Evolutionary conservation across 2,113 vertebrate species (phyloP), one percentile per base, ranked within the genome.

Genomic region (Pluvialis apricaria): DNA sequence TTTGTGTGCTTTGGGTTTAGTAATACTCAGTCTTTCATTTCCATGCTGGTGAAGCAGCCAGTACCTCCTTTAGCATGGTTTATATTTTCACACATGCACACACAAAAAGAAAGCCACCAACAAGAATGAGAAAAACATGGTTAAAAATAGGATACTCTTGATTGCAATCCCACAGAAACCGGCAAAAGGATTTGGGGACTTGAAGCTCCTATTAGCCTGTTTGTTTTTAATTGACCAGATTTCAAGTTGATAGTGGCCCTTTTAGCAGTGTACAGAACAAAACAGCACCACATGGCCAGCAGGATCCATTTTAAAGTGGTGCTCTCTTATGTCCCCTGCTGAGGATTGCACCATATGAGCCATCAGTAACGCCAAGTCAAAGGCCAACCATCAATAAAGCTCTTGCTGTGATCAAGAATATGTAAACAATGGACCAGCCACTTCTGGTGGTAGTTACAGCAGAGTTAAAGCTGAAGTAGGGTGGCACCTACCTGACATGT

Each of bases 351-450:
- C 96, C 83, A 51, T 93, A 51, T 92, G 96, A 96, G 93, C 88
- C 92, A 94, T 91, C 97, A 91, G 88, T 77, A 96, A 94, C 1
- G 10, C 82, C 83, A 94, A 95, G 96, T 72, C 96, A 96, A 94
- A 97, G 95, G 95, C 92, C 95, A 94, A 73, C 66, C 90, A 93
- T 96, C 94, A 86, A 96, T 94, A 96, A 91, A 90, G 58, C 85
- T 77, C 92, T 89, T 69, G 84, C 92, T 96, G 95, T 20, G 86
- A 95, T 82, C 86, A 94, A 96, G 84, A 87, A 70, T 66, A 80
- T 14, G 73, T 40, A 85, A 96, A 96, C 92, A 96, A 92, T 82
- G 95, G 88, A 91, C 81, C 86, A 89, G 83, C 25, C 70, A 85
- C 78, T 95, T 85, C 66, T 55, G 54, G 73, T 54, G 73, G 77